phyloP scores from a whole-genome alignment of 1,140 invertebrate species.

The Ctenoplectra terminalis region DNA sequence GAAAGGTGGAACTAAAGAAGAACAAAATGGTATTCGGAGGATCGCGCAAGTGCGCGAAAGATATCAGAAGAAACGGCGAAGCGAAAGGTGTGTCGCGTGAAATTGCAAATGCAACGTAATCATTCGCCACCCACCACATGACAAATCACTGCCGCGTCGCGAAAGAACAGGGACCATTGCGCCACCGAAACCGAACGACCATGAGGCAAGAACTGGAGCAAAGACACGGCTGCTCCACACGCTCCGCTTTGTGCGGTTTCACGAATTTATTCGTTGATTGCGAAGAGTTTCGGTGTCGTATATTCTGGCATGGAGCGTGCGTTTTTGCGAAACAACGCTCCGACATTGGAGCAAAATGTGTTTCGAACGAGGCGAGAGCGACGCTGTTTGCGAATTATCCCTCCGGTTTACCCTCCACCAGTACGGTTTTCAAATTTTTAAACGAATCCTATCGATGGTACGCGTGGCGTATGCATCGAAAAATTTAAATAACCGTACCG shows the following conservation, averaged over 20 bases:
- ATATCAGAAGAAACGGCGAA: conserved; percentile 14
- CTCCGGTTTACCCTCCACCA: too few species aligned
- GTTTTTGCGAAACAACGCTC: neutral
- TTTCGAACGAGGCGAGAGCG: neutral
- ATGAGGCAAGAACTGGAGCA: conserved; percentile 33
- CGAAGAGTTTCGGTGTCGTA: neutral
- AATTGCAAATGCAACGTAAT: conserved; percentile 82
- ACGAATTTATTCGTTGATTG: conserved; percentile 30
- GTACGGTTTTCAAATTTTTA: too few species aligned
- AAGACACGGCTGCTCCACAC: neutral
- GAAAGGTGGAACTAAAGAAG: neutral
- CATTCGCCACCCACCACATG: conserved; percentile 80
- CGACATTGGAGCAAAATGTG: neutral
- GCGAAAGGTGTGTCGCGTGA: conserved; percentile 70
- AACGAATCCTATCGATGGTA: too few species aligned
- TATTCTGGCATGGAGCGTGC: neutral
- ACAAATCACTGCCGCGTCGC: conserved; percentile 77
- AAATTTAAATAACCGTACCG: too few species aligned
- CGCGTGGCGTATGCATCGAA: too few species aligned
- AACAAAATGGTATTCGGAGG: neutral
- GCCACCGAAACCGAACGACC: conserved; percentile 57
- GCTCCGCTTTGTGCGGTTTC: neutral
- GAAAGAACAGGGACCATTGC: conserved; percentile 76
- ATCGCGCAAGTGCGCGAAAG: conserved; percentile 25
- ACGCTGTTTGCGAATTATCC: too few species aligned